Evolutionary conservation across 2,113 vertebrate genomes (phyloP), one percentile per base, ranked within the genome.

Genomic region (Rousettus leschenaultii): DNA sequence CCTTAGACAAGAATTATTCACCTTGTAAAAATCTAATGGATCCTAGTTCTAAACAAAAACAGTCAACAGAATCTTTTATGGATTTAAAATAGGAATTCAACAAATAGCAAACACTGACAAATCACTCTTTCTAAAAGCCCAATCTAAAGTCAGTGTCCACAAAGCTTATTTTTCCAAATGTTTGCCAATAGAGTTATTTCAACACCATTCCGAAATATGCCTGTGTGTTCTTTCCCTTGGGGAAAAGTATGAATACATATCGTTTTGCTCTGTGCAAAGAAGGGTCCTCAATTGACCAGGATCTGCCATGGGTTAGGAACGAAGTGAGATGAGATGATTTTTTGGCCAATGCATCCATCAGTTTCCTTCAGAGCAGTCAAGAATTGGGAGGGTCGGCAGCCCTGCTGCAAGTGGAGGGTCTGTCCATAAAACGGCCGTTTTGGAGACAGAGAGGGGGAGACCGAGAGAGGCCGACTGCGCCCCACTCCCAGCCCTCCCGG

Each of bases 271-370:
- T 77, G 45, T 91, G 85, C 93, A 87, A 77, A 84, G 77, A 86
- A 73, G 51, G 78, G 84, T 71, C 28, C 3, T 71, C 92, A 83
- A 19, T 40, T 55, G 86, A 78, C 48, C 90, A 40, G 57, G 86
- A 63, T 51, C 90, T 83, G 97, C 88, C 92, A 57, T 63, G 93
- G 93, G 95, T 85, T 82, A 96, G 61, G 66, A 86, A 97, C 96
- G 96, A 97, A 97, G 88, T 75, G 89, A 0, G 0, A 91, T 75
- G 0, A 15, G 92, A 88, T 94, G 98, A 96, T 80, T 70, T 77
- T 97, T 55, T 57, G 90, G 95, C 97, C 95, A 89, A 86, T 0
- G 6, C 70, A 89, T 8, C 95, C 95, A 88, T 61, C 85, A 68
- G 40, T 93, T 96, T 95, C 0, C 15, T 89, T 88, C 96, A 95